Evolutionary conservation across 2,888 invertebrate genomes (phyloP), one percentile per base, ranked within the genome.

Genomic region (Tineola bisselliella): DNA sequence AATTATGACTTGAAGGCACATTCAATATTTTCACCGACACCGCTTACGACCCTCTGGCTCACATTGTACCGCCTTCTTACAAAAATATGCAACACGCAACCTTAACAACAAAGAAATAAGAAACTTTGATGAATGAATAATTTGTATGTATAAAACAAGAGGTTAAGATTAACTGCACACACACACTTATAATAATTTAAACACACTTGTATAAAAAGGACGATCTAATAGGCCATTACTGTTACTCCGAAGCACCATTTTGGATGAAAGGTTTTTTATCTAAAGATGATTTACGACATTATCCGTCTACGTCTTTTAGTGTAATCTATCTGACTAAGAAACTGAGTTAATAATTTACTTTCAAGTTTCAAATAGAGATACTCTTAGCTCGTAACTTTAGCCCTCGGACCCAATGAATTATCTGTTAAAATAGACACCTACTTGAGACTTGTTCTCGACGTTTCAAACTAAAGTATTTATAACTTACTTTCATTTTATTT

Each of bases 1-100:
- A 74, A 75, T 76, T 75, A 77, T 74, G 72, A 72, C 69, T 69
- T 68, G 67, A 66, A 68, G 66, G 66, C 59, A 66, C 63, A 63
- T 62, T 62, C 68, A 68, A 70, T 71, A 70, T 70, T 69, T 70
- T 62, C 19, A 59, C 48, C 48, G 44, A 38, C 38, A 58, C 58
- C 58, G 58, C 58, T 58, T 33, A n/a, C 12, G 58, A 15, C 58
- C 10, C 38, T 38, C 38, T 38, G 38, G 10, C 38, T 38, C 10
- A 38, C 38, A 38, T 38, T 38, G 38, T 38, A 10, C 38, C 10
- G 38, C 38, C 38, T 10, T 38, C 38, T 38, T 38, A 38, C 38
- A 38, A 1, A n/a, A 10, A 10, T 38, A 12, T 38, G n/a, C 38
- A 38, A 38, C 3, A 38, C 3, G 10, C 38, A 38, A 38, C 38